phyloP scores from a whole-genome alignment of 2,888 invertebrate species.

The Metallyticus violacea region DNA sequence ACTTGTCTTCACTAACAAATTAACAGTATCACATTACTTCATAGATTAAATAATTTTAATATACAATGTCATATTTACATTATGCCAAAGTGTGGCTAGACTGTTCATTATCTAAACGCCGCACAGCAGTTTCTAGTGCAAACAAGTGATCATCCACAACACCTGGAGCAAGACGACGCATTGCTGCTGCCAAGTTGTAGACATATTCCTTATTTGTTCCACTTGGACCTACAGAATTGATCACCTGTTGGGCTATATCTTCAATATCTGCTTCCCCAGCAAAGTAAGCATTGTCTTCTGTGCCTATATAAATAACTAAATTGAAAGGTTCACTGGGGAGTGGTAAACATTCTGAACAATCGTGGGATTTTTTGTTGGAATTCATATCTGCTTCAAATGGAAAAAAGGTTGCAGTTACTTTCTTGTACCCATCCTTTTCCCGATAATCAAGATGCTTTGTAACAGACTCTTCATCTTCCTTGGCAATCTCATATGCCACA shows the following conservation, averaged over 20 bases:
- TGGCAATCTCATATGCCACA: conserved; percentile 81
- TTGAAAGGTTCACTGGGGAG: conserved; percentile 56
- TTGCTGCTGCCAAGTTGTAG: conserved; percentile 74
- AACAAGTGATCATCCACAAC: conserved; percentile 75
- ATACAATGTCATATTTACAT: not conserved
- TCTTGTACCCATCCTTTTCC: conserved; percentile 90
- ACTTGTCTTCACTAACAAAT: too few species aligned
- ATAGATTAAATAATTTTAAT: too few species aligned
- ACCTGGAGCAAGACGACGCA: conserved; percentile 71
- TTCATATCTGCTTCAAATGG: conserved; percentile 47
- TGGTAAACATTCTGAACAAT: not conserved
- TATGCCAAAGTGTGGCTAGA: not conserved
- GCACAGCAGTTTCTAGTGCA: conserved; percentile 62
- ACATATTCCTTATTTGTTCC: conserved; percentile 91
- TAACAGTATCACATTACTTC: too few species aligned
- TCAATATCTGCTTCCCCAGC: conserved; percentile 72
- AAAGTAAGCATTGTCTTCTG: conserved; percentile 75
- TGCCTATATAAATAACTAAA: conserved; percentile 79
- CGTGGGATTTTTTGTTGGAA: conserved; percentile 17
- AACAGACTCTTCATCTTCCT: conserved; percentile 65
- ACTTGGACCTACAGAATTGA: conserved; percentile 73
- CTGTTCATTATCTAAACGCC: conserved; percentile 16
- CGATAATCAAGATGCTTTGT: conserved; percentile 80
- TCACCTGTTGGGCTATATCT: conserved; percentile 77
- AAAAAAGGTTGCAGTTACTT: conserved; percentile 68